These are phyloP conservation scores for Melopsittacus undulatus DNA, from an alignment of 2,797 vertebrate species.

Conservation along the genomic window DNA sequence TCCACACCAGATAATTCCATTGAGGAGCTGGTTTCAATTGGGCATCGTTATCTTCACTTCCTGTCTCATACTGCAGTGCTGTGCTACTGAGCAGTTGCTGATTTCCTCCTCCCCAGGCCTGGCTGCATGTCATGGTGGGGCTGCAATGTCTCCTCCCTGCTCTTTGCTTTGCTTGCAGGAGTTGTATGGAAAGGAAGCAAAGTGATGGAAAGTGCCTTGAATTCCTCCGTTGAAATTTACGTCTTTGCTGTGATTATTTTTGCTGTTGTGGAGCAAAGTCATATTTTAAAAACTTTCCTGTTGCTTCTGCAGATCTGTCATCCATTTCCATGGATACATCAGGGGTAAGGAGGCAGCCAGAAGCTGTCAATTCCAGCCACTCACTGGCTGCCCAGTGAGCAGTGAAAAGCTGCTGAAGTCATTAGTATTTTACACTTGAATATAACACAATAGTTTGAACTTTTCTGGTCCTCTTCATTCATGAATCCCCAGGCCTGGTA, in stretches of 20 bases:
- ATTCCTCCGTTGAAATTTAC: slow-evolving; percentile 22
- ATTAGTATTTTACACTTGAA: slow-evolving; percentile 33
- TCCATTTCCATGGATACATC: slow-evolving; percentile 58
- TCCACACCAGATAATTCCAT: slow-evolving; percentile 68
- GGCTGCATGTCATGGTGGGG: neutral
- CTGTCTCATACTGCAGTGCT: neutral
- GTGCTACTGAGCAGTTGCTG: slow-evolving; percentile 51
- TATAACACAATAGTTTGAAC: slow-evolving; percentile 9
- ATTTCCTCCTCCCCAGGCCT: slow-evolving; percentile 9
- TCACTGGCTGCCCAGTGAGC: slow-evolving; percentile 41
- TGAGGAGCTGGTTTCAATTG: neutral
- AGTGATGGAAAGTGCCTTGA: neutral
- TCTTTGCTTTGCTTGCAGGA: neutral
- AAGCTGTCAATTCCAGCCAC: slow-evolving; percentile 48
- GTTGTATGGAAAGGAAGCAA: neutral
- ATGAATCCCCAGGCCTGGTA: neutral
- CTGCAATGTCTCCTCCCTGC: neutral
- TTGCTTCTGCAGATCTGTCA: slow-evolving; percentile 29
- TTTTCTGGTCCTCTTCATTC: neutral
- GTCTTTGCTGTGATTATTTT: neutral
- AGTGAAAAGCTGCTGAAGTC: slow-evolving; percentile 51
- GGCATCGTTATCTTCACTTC: slow-evolving; percentile 44
- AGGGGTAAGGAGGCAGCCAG: slow-evolving; percentile 25
- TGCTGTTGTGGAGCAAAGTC: slow-evolving; percentile 13
- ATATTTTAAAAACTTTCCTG: slow-evolving; percentile 17